Base-by-base conservation (phyloP, 1,140 invertebrate species). In the Medauroidea extradentata region DNA sequence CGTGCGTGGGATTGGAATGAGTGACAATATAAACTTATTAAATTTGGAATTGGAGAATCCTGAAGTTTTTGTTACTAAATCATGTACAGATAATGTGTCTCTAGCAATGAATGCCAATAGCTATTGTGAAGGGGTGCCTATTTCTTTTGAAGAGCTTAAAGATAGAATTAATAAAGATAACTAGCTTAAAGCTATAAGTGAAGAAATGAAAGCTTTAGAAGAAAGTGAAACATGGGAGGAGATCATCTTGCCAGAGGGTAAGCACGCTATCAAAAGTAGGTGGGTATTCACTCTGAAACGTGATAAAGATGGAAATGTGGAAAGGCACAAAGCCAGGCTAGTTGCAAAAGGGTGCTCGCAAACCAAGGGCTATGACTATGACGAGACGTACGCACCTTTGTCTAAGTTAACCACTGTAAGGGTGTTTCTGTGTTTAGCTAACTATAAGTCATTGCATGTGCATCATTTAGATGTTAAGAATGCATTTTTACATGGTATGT, bases 331-430 rank as follows among this genome's bases (percentile, higher is more conserved):
- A 50, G 78, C 71, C 34, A 59, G 74, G 50, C 63, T 78, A 8
- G 72, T 79, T 29, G 72, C 75, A 8, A 73, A 72, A 63, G 77
- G 76, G 23, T 78, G 62, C 62, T 54, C 55, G 9, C 76, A 78
- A 67, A 68, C 61, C 48, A 46, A 62, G 55, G 71, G 69, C 44
- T 54, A 71, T 3, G 73, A 76, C 60, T 77, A 73, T 57, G 27
- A 56, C 7, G 74, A 76, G 53, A 74, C 70, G 13, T 76, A 69
- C 56, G 68, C 72, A 13, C 69, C 73, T 0, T 72, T 75, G 2
- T 66, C 66, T 7, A 41, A 69, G 14, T 71, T 46, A n/a, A 19
- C 44, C 5, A 46, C 44, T 34, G 29, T 34, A 11, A 11, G 29
- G 29, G 11, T 34, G 11, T 34, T 34, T 34, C 11, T 34, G 29